Conservation (phyloP, 1,140 invertebrate species). For the Adoxophyes honmai region DNA sequence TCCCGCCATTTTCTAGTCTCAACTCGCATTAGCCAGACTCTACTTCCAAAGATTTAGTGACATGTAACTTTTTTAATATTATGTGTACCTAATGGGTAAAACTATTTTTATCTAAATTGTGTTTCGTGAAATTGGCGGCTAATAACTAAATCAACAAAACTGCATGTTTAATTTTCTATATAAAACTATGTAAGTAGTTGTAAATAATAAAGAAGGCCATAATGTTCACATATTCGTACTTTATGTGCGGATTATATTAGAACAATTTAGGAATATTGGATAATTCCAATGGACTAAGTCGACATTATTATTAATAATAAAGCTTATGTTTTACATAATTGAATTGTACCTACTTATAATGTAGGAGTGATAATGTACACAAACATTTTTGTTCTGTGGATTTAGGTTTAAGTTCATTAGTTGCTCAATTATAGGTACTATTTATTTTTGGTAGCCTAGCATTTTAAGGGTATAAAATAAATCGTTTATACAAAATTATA, state of each 20-base stretch:
- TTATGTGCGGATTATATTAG: no score
- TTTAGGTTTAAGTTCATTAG: conserved; percentile 16
- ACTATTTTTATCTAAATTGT: no score
- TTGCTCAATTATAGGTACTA: conserved; percentile 35
- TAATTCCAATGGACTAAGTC: no score
- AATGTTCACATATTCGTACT: no score
- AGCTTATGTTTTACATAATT: conserved; percentile 23
- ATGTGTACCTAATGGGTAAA: not conserved
- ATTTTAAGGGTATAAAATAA: not conserved
- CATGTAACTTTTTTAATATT: not conserved
- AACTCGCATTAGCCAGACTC: no score
- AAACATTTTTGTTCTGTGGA: conserved; percentile 30
- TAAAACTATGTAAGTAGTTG: no score
- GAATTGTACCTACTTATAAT: conserved; percentile 35
- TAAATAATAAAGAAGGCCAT: no score
- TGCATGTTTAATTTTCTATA: no score
- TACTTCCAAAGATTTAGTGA: conserved; percentile 9
- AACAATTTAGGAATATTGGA: no score
- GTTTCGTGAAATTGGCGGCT: no score
- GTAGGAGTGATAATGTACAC: conserved; percentile 39
- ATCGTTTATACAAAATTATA: not conserved
- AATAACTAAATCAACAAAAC: no score
- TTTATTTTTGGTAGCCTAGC: conserved; percentile 24
- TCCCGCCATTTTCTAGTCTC: no score
- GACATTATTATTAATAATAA: not conserved